phyloP scores from a whole-genome alignment of 2,888 invertebrate species.

The Eupsilia transversa region DNA sequence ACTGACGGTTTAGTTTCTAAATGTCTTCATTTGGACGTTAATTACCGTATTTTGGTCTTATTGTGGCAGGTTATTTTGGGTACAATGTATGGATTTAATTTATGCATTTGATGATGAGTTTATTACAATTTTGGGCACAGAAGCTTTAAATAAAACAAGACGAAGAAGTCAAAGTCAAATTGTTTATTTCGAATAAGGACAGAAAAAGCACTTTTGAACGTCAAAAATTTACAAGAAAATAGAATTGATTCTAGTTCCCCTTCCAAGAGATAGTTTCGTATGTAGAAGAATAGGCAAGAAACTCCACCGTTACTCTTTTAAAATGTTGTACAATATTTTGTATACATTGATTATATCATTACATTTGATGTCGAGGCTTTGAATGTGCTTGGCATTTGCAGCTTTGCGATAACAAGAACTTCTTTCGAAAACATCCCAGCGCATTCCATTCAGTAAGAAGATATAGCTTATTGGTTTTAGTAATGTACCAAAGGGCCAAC shows the following conservation, averaged over 20 bases:
- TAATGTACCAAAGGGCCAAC: background rate
- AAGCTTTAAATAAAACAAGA: background rate
- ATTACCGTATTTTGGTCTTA: constrained; percentile 21
- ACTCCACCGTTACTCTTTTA: too few species aligned
- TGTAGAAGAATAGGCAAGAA: too few species aligned
- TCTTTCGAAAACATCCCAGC: background rate
- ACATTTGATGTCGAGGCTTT: too few species aligned
- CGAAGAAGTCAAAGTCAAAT: too few species aligned
- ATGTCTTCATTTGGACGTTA: constrained; percentile 32
- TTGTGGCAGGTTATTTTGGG: constrained; percentile 9
- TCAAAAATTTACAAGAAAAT: too few species aligned
- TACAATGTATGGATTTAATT: background rate
- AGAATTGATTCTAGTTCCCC: too few species aligned
- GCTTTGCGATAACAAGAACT: background rate
- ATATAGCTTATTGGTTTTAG: background rate
- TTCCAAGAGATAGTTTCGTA: too few species aligned
- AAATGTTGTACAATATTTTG: too few species aligned
- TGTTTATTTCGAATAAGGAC: too few species aligned
- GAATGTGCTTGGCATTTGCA: background rate
- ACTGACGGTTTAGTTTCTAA: constrained; percentile 27
- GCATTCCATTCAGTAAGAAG: background rate
- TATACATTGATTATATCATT: too few species aligned
- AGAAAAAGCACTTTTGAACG: too few species aligned
- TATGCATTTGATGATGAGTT: constrained; percentile 5
- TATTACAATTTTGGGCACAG: background rate